phyloP scores from a whole-genome alignment of 2,888 invertebrate genomes.

The Homarus gammarus region DNA sequence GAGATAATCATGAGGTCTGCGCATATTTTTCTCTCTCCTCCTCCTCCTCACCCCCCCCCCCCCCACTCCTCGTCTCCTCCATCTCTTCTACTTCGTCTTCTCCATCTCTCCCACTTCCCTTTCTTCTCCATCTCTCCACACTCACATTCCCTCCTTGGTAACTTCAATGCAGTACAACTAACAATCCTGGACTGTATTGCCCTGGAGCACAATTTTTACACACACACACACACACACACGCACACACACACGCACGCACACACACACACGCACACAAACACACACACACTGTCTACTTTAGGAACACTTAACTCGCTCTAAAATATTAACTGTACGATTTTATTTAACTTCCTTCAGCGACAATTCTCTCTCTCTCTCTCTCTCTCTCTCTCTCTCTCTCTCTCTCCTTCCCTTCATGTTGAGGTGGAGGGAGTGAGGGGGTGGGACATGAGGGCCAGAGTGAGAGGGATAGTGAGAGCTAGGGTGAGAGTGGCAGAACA shows the following conservation, averaged over 20 bases:
- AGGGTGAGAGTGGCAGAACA: neutral
- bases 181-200: neutral
- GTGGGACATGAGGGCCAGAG: neutral
- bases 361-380: neutral
- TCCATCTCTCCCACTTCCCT: neutral
- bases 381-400: no score
- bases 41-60: no score
- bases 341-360: no score
- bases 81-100: no score
- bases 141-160: neutral
- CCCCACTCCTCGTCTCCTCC: no score
- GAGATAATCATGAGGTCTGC: no score
- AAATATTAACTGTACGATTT: no score
- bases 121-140: neutral
- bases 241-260: neutral
- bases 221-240: neutral
- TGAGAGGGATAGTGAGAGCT: neutral
- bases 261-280: neutral
- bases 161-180: neutral
- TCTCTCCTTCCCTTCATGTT: neutral
- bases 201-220: neutral
- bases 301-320: no score
- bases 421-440: neutral
- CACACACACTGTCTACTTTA: no score
- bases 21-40: no score